Conservation (phyloP, 2,113 vertebrate species). For the Brachionichthys hirsutus region DNA sequence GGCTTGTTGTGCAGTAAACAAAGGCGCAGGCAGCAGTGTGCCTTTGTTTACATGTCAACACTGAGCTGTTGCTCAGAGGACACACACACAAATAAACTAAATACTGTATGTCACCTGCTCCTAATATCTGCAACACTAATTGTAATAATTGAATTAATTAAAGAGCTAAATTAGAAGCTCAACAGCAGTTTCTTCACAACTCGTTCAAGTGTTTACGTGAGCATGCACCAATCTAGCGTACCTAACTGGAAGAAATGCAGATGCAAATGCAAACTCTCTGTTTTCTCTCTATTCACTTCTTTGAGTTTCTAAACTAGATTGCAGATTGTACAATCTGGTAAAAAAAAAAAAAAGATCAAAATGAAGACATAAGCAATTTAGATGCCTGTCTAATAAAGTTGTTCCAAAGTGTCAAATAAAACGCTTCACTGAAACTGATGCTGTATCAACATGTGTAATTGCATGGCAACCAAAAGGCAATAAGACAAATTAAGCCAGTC, state of each 20-base stretch:
- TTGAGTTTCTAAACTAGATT: too few relatives aligned
- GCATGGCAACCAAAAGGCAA: conserved; percentile 14
- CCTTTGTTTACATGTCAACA: conserved; percentile 76
- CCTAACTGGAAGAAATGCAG: too few relatives aligned
- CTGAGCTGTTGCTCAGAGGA: conserved; percentile 39
- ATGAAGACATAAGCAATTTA: conserved; percentile 9
- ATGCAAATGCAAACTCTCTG: too few relatives aligned
- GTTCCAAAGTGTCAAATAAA: conserved; percentile 27
- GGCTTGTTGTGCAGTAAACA: conserved; percentile 73
- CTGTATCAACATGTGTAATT: conserved; percentile 3
- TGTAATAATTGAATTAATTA: background rate
- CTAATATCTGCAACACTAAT: background rate
- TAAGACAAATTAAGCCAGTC: conserved; percentile 2
- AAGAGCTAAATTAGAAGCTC: background rate
- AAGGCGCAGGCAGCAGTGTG: conserved; percentile 49
- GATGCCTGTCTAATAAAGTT: background rate
- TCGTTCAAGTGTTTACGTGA: conserved; percentile 40
- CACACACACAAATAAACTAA: conserved; percentile 29
- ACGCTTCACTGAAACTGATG: conserved; percentile 17
- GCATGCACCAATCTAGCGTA: conserved; percentile 12
- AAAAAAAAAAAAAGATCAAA: conserved; percentile 6
- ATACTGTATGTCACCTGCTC: conserved; percentile 13
- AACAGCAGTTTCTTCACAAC: background rate
- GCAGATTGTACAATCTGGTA: too few relatives aligned
- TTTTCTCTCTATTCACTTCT: too few relatives aligned